Evolutionary conservation across 2,888 invertebrate genomes (phyloP).

Genomic region (Scrobipalpa costella): DNA sequence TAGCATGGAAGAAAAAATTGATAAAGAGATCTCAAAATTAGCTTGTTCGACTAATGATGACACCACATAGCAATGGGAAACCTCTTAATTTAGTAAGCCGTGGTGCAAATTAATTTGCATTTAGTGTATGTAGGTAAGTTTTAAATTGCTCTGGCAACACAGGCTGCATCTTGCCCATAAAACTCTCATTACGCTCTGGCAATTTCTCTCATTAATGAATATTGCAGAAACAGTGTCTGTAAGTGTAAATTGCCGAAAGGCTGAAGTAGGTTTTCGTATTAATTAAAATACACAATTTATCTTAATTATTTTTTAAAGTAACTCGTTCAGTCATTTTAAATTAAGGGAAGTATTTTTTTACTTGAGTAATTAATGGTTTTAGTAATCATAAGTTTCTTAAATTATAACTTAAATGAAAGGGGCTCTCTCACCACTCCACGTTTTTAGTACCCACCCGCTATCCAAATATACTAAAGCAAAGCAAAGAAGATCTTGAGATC

Average conservation of each 20-base stretch:
- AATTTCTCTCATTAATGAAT: slow-evolving; percentile 62
- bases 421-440: too few species aligned
- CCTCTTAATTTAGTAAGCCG: slow-evolving; percentile 24
- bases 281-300: slow-evolving; percentile 21
- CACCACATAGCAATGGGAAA: neutral
- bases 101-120: slow-evolving; percentile 45
- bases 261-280: slow-evolving; percentile 20
- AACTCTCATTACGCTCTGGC: slow-evolving; percentile 58
- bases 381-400: too few species aligned
- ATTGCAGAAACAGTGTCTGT: slow-evolving; percentile 46
- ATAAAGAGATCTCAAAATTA: too few species aligned
- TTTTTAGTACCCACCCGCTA: too few species aligned
- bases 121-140: slow-evolving; percentile 35
- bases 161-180: slow-evolving; percentile 51
- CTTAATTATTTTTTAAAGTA: neutral
- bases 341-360: too few species aligned
- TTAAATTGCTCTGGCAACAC: slow-evolving; percentile 42
- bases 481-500: too few species aligned
- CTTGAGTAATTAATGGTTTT: too few species aligned
- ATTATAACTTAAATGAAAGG: too few species aligned
- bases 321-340: neutral
- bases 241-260: slow-evolving; percentile 50
- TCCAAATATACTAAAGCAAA: too few species aligned
- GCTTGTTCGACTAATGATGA: neutral
- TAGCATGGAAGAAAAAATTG: too few species aligned